These are phyloP conservation scores for Standfussiana lucernea DNA, from an alignment of 2,888 invertebrate genomes.

Conservation along the genomic window DNA sequence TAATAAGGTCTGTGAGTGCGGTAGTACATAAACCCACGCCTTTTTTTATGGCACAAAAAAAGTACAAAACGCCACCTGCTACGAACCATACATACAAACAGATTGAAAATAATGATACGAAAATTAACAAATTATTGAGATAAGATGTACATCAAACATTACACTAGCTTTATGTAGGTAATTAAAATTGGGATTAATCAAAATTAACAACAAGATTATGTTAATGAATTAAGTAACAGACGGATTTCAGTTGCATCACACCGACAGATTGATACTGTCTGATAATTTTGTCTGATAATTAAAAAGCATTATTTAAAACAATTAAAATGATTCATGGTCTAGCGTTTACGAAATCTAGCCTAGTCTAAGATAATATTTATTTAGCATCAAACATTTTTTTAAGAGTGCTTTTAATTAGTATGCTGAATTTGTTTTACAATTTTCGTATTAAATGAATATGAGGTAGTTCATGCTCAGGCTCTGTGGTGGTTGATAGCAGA, in stretches of 20 bases:
- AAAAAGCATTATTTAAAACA: constrained; percentile 42
- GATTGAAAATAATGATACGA: constrained; percentile 7
- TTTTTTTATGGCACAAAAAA: too few species aligned
- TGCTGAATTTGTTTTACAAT: background rate
- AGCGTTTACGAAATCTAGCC: constrained; percentile 46
- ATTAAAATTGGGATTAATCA: constrained; percentile 54
- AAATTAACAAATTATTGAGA: constrained; percentile 32
- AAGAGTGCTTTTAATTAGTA: constrained; percentile 26
- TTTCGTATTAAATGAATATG: background rate
- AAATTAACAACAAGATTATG: constrained; percentile 54
- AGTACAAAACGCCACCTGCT: background rate
- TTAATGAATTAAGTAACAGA: constrained; percentile 44
- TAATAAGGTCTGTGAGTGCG: too few species aligned
- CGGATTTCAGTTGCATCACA: constrained; percentile 56
- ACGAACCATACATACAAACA: background rate
- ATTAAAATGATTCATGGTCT: constrained; percentile 51
- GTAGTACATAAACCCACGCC: too few species aligned
- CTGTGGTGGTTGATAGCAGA: background rate
- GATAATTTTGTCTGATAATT: constrained; percentile 43
- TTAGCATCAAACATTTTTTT: background rate
- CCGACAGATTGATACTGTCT: constrained; percentile 41
- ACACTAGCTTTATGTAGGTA: constrained; percentile 42
- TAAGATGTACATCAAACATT: constrained; percentile 43
- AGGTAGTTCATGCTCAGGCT: background rate
- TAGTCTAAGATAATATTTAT: constrained; percentile 11